Evolutionary conservation across 2,113 vertebrate genomes (phyloP).

Genomic region (Zapornia atra): DNA sequence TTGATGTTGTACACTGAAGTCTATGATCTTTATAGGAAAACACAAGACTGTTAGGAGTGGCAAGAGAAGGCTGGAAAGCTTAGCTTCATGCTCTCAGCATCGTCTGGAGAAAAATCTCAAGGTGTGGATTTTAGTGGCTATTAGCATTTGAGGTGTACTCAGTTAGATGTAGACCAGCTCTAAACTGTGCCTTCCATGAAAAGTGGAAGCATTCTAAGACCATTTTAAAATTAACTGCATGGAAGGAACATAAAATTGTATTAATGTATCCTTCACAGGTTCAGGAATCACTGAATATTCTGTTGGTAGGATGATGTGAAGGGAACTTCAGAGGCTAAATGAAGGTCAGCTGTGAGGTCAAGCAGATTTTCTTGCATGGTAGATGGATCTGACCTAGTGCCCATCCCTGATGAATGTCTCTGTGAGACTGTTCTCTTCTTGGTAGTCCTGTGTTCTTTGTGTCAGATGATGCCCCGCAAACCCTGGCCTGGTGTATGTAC

Average conservation of each 20-base stretch:
- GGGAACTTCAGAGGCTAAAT: neutral
- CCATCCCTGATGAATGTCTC: neutral
- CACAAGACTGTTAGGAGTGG: neutral
- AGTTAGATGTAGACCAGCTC: neutral
- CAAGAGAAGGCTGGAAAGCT: neutral
- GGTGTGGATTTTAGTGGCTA: neutral
- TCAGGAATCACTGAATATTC: neutral
- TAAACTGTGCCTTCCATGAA: neutral
- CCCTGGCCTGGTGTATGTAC: neutral
- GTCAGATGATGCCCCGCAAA: neutral
- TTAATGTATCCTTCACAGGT: neutral
- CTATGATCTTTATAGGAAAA: neutral
- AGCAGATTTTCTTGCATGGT: neutral
- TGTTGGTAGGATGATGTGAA: neutral
- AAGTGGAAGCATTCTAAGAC: neutral
- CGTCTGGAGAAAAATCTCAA: neutral
- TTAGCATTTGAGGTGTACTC: neutral
- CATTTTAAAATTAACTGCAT: neutral
- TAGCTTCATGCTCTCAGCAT: neutral
- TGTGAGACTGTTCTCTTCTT: neutral
- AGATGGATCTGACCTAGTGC: neutral
- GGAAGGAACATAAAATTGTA: neutral
- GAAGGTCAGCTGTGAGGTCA: neutral
- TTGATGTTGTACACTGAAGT: neutral
- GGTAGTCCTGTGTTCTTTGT: neutral